Base-by-base conservation (phyloP, 1,140 invertebrate genomes). In the Nasonia longicornis region DNA sequence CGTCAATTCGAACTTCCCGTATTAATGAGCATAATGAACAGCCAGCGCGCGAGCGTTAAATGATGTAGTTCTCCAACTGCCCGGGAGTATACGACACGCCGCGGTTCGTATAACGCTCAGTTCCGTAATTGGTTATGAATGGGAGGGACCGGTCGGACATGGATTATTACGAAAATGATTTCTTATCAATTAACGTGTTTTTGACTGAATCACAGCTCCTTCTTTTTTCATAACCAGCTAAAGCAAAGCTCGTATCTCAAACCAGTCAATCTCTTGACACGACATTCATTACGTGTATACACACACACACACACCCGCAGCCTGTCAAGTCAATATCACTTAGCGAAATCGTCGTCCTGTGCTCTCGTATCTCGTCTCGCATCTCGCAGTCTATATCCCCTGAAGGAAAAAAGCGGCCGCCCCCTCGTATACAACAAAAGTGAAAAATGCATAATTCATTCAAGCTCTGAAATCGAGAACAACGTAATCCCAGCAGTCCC, bases 11-110 rank as follows among this genome's bases (percentile, higher is more conserved):
- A 42, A 63, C 26, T 63, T 79, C 31, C 67, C 31, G 64, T 31
- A 31, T 79, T 35, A 72, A 79, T 72, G 69, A 72, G 48, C 12
- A 72, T 42, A 79, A 79, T 72, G 31, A 79, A 64, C 20, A 71
- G 8, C 1, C 66, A n/a, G 45, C 2, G 16, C 22, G 26, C 45
- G 11, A 11, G 20, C 20, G 26, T 78, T 52, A 78, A 78, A 29
- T 35, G 66, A 52, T 70, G 29, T 67, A 69, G 38, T 77, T 77
- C 2, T 48, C 6, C 26, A 48, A 78, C 20, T 70, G n/a, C 12
- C n/a, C 22, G 29, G 29, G 29, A 8, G 48, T 58, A 74, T 10
- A 74, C 72, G 14, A 38, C n/a, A n/a, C 45, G 22, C 26, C 22
- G 29, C 0, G 1, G 52, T 38, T 22, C 20, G 31, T 63, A 38